These are phyloP conservation scores for Gallinago stenura DNA, from an alignment of 2,797 vertebrate genomes.

Conservation along the genomic window DNA sequence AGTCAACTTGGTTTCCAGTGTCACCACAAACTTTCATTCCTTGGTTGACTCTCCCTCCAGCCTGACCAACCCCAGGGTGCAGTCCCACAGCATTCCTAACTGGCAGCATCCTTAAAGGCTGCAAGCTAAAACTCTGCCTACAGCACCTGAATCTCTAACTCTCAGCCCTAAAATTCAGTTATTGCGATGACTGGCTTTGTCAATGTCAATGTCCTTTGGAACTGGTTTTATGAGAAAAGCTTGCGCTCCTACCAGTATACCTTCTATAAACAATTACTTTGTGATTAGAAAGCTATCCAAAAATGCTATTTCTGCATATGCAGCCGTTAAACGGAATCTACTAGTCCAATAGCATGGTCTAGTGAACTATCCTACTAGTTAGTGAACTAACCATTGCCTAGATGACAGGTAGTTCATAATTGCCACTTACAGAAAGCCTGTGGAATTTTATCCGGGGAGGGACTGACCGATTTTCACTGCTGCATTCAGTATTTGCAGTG, in stretches of 20 bases:
- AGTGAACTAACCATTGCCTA: not conserved
- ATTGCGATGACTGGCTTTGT: not conserved
- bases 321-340: not conserved
- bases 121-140: not conserved
- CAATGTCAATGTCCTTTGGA: not conserved
- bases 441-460: not conserved
- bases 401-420: not conserved
- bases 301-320: not conserved
- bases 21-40: not conserved
- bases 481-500: not conserved
- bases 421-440: not conserved
- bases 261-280: not conserved
- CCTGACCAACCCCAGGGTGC: not conserved
- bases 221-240: not conserved
- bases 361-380: not conserved
- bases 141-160: not conserved
- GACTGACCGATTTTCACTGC: not conserved
- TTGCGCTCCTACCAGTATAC: not conserved
- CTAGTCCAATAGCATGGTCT: not conserved
- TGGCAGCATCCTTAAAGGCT: not conserved
- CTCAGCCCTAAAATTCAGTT: not conserved
- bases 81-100: not conserved
- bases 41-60: not conserved
- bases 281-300: not conserved
- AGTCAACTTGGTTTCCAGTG: not conserved